These are phyloP conservation scores for Rhineura floridana DNA, from an alignment of 2,113 vertebrate genomes.

Conservation along the genomic window DNA sequence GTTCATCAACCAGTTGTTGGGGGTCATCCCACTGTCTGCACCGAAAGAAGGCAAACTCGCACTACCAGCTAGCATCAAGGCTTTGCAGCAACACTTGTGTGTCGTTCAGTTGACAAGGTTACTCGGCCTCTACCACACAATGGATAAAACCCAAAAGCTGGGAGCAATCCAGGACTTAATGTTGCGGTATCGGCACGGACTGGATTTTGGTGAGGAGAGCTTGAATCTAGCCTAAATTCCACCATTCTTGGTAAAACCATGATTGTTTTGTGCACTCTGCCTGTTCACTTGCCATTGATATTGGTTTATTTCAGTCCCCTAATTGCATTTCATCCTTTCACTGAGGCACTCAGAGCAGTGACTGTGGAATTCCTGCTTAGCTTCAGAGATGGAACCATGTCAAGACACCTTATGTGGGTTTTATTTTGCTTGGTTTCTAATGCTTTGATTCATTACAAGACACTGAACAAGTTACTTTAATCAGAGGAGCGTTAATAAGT, in stretches of 20 bases:
- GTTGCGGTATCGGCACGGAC: conserved; percentile 88
- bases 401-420: neutral
- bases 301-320: neutral
- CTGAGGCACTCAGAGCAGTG: neutral
- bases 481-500: no score
- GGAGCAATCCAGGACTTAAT: conserved; percentile 85
- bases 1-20: conserved; percentile 90
- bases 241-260: neutral
- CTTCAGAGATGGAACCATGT: neutral
- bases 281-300: no score
- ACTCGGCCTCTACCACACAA: conserved; percentile 87
- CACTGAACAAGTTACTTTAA: neutral
- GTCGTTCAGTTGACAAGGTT: conserved; percentile 89
- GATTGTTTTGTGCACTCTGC: neutral
- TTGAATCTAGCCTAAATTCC: neutral
- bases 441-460: neutral
- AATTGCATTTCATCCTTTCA: neutral
- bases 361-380: neutral
- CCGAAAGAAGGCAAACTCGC: conserved; percentile 76
- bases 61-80: conserved; percentile 86
- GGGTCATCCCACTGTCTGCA: conserved; percentile 81
- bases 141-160: conserved; percentile 84
- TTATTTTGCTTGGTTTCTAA: neutral
- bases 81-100: conserved; percentile 93
- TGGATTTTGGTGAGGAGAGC: conserved; percentile 88